Conservation (phyloP, 1,140 invertebrate genomes). For the Apis dorsata region DNA sequence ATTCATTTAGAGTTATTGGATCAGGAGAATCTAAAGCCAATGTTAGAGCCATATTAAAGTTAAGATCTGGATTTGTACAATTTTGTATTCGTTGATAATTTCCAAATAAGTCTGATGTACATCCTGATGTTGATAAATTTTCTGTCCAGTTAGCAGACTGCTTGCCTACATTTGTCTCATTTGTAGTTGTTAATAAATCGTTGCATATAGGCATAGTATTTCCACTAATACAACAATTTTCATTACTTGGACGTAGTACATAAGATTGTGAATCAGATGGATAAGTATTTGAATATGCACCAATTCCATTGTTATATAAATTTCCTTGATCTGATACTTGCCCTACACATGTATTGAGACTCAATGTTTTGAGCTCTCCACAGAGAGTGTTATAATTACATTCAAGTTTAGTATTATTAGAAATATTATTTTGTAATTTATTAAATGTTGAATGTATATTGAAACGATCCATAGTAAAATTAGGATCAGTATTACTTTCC, state of each 20-base stretch:
- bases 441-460: constrained; percentile 51
- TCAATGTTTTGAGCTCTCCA: constrained; percentile 63
- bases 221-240: constrained; percentile 53
- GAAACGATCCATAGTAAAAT: constrained; percentile 33
- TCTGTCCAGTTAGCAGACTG: constrained; percentile 73
- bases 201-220: constrained; percentile 66
- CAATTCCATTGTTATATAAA: constrained; percentile 61
- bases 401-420: constrained; percentile 61
- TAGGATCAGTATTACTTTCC: constrained; percentile 27
- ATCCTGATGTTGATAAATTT: constrained; percentile 56
- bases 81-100: constrained; percentile 71
- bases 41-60: constrained; percentile 72
- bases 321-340: constrained; percentile 58
- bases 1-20: constrained; percentile 59
- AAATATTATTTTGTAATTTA: constrained; percentile 59
- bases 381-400: constrained; percentile 67
- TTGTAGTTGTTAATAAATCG: constrained; percentile 69
- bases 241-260: constrained; percentile 42
- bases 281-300: constrained; percentile 51
- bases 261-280: constrained; percentile 54
- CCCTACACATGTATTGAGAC: constrained; percentile 57
- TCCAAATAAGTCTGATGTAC: constrained; percentile 70
- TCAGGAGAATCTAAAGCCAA: constrained; percentile 69
- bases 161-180: constrained; percentile 64
- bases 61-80: constrained; percentile 71